phyloP scores from a whole-genome alignment of 2,113 vertebrate genomes.

The Pelodiscus sinensis region DNA sequence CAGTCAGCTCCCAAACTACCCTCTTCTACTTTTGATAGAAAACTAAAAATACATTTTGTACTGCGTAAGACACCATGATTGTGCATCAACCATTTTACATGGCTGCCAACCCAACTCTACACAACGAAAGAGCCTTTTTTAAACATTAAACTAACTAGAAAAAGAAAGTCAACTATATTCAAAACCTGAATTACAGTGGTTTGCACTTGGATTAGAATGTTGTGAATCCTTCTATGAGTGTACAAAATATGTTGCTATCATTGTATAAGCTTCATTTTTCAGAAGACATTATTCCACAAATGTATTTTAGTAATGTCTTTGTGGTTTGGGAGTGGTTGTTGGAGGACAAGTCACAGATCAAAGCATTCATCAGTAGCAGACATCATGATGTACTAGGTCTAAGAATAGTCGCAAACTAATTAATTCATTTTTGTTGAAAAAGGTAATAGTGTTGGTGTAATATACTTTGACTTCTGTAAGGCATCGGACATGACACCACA shows the following conservation, averaged over 20 bases:
- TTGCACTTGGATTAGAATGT: constrained; percentile 3
- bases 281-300: constrained; percentile 24
- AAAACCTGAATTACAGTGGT: not conserved
- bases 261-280: constrained; percentile 26
- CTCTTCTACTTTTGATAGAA: constrained; percentile 43
- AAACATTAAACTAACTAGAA: not conserved
- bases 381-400: constrained; percentile 2
- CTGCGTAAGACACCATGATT: constrained; percentile 1
- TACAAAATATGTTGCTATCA: constrained; percentile 28
- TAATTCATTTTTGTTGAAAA: constrained; percentile 36
- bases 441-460: not conserved
- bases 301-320: constrained; percentile 19
- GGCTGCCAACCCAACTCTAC: not conserved
- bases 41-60: constrained; percentile 51
- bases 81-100: not conserved
- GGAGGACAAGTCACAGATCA: constrained; percentile 44
- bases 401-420: constrained; percentile 18
- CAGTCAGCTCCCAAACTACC: constrained; percentile 50
- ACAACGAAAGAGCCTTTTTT: not conserved
- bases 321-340: constrained; percentile 9
- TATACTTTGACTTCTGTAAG: constrained; percentile 22
- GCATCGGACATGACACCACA: not conserved
- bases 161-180: not conserved
- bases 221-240: not conserved
- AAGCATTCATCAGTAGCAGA: constrained; percentile 45